Evolutionary conservation across 1,140 invertebrate species (phyloP).

Genomic region (Arion vulgaris): DNA sequence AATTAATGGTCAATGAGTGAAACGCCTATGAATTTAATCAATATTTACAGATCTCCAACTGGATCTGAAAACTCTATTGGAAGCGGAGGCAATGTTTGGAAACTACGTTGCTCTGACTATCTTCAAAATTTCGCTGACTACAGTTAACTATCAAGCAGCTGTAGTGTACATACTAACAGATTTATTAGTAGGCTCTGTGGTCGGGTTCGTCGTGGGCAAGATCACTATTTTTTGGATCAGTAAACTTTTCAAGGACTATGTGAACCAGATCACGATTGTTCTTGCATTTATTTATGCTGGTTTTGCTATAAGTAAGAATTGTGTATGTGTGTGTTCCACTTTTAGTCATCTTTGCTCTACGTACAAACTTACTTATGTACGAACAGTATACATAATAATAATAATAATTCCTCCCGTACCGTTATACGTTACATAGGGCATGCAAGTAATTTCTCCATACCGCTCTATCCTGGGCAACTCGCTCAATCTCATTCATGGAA

Average conservation of each 20-base stretch:
- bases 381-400: no score
- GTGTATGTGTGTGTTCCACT: no score
- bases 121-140: not conserved
- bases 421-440: no score
- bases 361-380: no score
- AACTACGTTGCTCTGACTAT: not conserved
- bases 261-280: conserved; percentile 21
- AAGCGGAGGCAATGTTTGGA: not conserved
- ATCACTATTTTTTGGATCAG: conserved; percentile 6
- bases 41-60: not conserved
- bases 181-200: not conserved
- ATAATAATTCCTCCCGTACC: no score
- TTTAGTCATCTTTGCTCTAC: no score
- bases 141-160: not conserved
- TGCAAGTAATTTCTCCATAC: no score
- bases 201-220: conserved; percentile 14
- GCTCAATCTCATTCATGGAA: no score
- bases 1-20: no score
- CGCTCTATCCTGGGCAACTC: no score
- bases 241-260: conserved; percentile 17
- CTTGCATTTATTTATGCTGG: not conserved
- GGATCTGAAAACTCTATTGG: not conserved
- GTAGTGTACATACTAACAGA: not conserved
- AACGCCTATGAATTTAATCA: not conserved
- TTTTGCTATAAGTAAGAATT: conserved; percentile 4